Evolutionary conservation across 2,797 vertebrate genomes (phyloP), one percentile per base, ranked within the genome.

Genomic region (Catharus ustulatus): DNA sequence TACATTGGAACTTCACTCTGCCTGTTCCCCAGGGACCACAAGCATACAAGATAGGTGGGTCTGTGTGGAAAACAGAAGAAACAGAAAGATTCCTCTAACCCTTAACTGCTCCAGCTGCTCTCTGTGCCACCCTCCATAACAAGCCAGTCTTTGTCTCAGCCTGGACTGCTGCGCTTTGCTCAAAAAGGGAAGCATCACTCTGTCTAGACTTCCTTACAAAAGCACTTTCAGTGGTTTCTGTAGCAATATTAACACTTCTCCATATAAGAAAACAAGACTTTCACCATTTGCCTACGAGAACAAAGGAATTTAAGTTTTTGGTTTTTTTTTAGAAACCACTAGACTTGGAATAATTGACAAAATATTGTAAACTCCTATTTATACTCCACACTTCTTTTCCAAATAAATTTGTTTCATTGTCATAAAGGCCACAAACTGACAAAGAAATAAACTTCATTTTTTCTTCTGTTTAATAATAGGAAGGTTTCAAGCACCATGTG

Each of bases 91-190:
- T 92, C 54, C 80, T 90, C 69, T 55, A 87, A 71, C 29, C 21
- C 67, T 73, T 94, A 96, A 96, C 73, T 96, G 82, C 79, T 96
- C 95, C 97, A 98, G 96, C 96, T 97, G 96, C 46, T 96, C 51
- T 94, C 81, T 90, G 20, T 69, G 46, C 55, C 64, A 61, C 32
- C 21, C 48, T 86, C 82, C 89, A 77, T 51, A 92, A 97, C 96
- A 97, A 90, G 78, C 64, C 77, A 61, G 84, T 61, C 96, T 96
- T 96, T 97, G 96, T 95, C 91, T 93, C 40, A 23, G 78, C 69
- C 91, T 79, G 45, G 32, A 45, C 22, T 58, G 48, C 63, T 45
- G 27, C 40, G 52, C 26, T 59, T 34, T 55, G 45, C 66, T 90
- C 62, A 63, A 48, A 61, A 51, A 72, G 64, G 55, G 75, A 96